A percentile compares a stretch with the other conserved stretches of the same genome.
These are phyloP conservation scores for Cecidostiba fungosa DNA, from an alignment of 2,888 invertebrate genomes.

Conservation along the genomic window DNA sequence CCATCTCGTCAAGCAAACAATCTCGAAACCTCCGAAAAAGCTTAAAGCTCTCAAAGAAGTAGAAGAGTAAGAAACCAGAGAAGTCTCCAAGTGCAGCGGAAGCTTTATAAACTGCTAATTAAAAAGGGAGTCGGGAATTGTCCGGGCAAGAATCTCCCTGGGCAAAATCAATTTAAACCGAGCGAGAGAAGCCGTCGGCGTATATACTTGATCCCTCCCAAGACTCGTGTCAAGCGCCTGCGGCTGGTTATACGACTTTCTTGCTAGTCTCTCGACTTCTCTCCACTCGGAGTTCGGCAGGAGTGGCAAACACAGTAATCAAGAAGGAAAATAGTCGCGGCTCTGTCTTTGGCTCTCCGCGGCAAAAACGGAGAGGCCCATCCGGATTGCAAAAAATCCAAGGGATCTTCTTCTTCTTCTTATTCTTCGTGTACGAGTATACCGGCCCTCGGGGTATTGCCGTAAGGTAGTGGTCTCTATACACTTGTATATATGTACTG, in stretches of 20 bases:
- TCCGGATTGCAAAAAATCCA: constrained; percentile 66
- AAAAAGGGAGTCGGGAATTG: constrained; percentile 29
- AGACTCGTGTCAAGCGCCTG: constrained; percentile 40
- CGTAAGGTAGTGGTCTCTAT: neutral
- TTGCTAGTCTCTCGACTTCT: constrained; percentile 27
- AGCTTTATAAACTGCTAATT: constrained; percentile 54
- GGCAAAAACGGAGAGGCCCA: constrained; percentile 43
- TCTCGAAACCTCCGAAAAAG: neutral
- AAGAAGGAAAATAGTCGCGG: constrained; percentile 69
- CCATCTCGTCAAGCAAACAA: neutral
- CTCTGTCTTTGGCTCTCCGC: constrained; percentile 58
- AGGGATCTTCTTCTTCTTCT: constrained; percentile 52
- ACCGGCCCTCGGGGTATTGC: neutral
- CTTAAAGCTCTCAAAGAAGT: neutral
- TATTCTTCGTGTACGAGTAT: constrained; percentile 53
- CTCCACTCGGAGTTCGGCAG: constrained; percentile 63
- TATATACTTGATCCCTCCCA: constrained; percentile 21
- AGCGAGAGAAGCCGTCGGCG: neutral
- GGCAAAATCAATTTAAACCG: constrained; percentile 50
- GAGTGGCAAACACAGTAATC: constrained; percentile 71
- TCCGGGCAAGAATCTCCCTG: constrained; percentile 1
- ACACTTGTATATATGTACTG: neutral
- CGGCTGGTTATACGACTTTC: constrained; percentile 42
- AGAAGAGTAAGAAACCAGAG: neutral
- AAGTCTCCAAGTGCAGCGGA: neutral